Evolutionary conservation across 1,140 invertebrate genomes (phyloP).

Genomic region (Pantala flavescens): DNA sequence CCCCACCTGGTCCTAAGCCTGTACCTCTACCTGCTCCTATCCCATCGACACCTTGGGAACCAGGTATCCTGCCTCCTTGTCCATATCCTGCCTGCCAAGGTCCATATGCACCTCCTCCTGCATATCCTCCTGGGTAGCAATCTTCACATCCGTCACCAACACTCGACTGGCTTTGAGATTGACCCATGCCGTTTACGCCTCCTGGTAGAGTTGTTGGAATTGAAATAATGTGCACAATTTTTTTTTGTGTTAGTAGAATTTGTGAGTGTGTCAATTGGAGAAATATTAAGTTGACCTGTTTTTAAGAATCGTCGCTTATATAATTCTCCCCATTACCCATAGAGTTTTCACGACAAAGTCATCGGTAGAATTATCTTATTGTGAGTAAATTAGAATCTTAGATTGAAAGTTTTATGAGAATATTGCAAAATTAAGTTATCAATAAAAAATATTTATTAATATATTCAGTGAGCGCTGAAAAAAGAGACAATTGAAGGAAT

Average conservation of each 20-base stretch:
- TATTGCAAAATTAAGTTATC: too few species aligned
- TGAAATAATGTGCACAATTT: conserved; percentile 14
- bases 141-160: conserved; percentile 34
- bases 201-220: conserved; percentile 34
- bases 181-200: conserved; percentile 63
- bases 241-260: background rate
- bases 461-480: too few species aligned
- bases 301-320: too few species aligned
- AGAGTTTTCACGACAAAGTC: too few species aligned
- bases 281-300: too few species aligned
- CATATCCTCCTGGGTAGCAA: conserved; percentile 27
- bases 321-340: too few species aligned
- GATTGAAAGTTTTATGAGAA: too few species aligned
- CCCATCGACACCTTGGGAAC: conserved; percentile 19
- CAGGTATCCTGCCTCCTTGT: conserved; percentile 17
- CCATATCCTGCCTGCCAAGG: conserved; percentile 12
- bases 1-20: background rate
- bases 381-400: too few species aligned
- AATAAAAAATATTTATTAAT: too few species aligned
- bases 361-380: too few species aligned
- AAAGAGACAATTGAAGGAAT: too few species aligned
- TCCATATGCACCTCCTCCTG: conserved; percentile 18
- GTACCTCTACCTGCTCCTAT: background rate
- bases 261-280: too few species aligned
- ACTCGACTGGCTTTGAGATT: conserved; percentile 59